Percentiles rank a stretch among this genome's conserved stretches.
Conservation (phyloP, 2,888 invertebrate species). For the Cantharis rufa region DNA sequence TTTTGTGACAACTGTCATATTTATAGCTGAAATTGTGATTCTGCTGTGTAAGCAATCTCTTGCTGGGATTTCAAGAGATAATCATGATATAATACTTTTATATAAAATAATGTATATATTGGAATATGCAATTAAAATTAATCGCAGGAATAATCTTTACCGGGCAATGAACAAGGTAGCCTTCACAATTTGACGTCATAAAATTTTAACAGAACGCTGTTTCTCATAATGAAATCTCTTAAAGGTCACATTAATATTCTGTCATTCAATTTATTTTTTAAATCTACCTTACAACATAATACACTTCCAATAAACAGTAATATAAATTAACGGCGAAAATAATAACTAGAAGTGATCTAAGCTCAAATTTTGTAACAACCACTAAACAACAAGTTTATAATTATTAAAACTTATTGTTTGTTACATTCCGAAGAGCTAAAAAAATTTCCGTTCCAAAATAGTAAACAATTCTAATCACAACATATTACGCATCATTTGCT, state of each 20-base stretch:
- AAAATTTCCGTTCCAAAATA: neutral
- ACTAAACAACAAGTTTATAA: neutral
- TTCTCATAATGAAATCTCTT: conserved; percentile 24
- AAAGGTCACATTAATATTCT: conserved; percentile 29
- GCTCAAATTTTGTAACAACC: neutral
- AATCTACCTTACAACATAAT: neutral
- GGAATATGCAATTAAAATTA: conserved; percentile 22
- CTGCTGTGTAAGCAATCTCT: neutral
- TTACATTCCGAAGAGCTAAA: neutral
- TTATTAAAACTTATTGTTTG: neutral
- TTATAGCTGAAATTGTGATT: neutral
- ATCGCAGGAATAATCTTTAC: conserved; percentile 25
- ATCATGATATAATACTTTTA: conserved; percentile 7
- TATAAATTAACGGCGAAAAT: neutral
- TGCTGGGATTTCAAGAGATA: neutral
- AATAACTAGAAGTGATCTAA: neutral
- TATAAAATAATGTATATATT: conserved; percentile 11
- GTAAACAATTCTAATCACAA: neutral
- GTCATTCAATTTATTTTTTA: conserved; percentile 1
- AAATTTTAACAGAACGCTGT: conserved; percentile 25
- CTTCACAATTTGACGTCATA: conserved; percentile 29
- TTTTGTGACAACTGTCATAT: neutral
- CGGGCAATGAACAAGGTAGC: conserved; percentile 13
- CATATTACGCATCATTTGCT: neutral
- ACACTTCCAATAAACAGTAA: neutral